Evolutionary conservation across 2,113 vertebrate species (phyloP).

Genomic region (Emydura subglobosa): DNA sequence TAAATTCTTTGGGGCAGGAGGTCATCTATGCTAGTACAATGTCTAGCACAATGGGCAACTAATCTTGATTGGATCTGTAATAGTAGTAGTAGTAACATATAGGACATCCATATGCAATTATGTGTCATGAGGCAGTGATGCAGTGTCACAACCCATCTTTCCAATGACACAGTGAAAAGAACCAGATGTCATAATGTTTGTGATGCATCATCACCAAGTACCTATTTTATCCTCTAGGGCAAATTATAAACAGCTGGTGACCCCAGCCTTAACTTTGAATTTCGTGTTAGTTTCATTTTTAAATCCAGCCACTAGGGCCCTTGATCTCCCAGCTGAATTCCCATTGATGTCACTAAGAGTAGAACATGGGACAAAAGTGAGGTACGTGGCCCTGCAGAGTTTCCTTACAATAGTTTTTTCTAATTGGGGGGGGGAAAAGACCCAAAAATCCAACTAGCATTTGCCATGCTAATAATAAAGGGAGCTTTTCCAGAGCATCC

Average conservation of each 20-base stretch:
- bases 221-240: not conserved
- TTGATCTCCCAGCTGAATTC: conserved; percentile 54
- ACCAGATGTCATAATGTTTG: not conserved
- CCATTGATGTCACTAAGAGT: conserved; percentile 46
- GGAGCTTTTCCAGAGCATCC: conserved; percentile 40
- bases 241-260: conserved; percentile 15
- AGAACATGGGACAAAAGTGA: conserved; percentile 58
- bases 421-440: not conserved
- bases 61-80: not conserved
- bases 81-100: not conserved
- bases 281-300: conserved; percentile 59
- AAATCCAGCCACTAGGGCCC: conserved; percentile 40
- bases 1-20: not conserved
- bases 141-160: not conserved
- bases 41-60: not conserved
- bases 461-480: conserved; percentile 49
- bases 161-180: not conserved
- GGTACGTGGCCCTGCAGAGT: conserved; percentile 59
- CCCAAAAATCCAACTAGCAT: conserved; percentile 19
- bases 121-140: not conserved
- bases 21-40: rapidly evolving
- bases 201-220: not conserved
- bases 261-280: not conserved
- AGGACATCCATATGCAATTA: not conserved
- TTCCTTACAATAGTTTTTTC: conserved; percentile 64